Percentiles rank a stretch among this genome's conserved stretches.
Conservation (phyloP, 1,140 invertebrate genomes). For the Drosophila arizonae region DNA sequence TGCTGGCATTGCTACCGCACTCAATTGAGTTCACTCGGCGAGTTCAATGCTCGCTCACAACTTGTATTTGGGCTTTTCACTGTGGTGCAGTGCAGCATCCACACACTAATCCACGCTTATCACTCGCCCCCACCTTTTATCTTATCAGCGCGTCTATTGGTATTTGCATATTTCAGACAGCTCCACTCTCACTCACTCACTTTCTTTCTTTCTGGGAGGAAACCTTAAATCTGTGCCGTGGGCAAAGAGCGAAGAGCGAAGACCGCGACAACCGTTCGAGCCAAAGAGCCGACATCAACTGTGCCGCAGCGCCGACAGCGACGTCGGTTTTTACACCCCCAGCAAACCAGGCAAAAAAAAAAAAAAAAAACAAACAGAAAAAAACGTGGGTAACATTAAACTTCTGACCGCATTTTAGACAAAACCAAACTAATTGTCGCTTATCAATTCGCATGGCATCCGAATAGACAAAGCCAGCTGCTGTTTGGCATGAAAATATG, state of each 20-base stretch:
- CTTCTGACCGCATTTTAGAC: slow-evolving; percentile 70
- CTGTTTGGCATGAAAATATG: slow-evolving; percentile 38
- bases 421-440: slow-evolving; percentile 60
- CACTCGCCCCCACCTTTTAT: slow-evolving; percentile 18
- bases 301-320: slow-evolving; percentile 42
- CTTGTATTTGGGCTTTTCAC: neutral
- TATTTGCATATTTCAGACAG: slow-evolving; percentile 55
- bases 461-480: slow-evolving; percentile 34
- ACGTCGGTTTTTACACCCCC: slow-evolving; percentile 64
- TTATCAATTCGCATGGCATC: slow-evolving; percentile 59
- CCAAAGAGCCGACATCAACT: slow-evolving; percentile 43
- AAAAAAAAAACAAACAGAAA: neutral
- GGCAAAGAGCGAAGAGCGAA: neutral
- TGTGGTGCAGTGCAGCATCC: slow-evolving; percentile 8
- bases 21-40: slow-evolving; percentile 6
- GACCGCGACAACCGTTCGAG: slow-evolving; percentile 28
- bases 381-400: slow-evolving; percentile 64
- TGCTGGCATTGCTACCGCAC: neutral
- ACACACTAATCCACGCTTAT: slow-evolving; percentile 27
- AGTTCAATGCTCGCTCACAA: slow-evolving; percentile 34
- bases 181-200: slow-evolving; percentile 14
- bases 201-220: slow-evolving; percentile 25
- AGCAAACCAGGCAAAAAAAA: slow-evolving; percentile 1
- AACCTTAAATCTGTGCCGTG: slow-evolving; percentile 58
- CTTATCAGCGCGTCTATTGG: slow-evolving; percentile 26